Evolutionary conservation across 2,888 invertebrate species (phyloP).

Genomic region (Amblyteles armatorius): DNA sequence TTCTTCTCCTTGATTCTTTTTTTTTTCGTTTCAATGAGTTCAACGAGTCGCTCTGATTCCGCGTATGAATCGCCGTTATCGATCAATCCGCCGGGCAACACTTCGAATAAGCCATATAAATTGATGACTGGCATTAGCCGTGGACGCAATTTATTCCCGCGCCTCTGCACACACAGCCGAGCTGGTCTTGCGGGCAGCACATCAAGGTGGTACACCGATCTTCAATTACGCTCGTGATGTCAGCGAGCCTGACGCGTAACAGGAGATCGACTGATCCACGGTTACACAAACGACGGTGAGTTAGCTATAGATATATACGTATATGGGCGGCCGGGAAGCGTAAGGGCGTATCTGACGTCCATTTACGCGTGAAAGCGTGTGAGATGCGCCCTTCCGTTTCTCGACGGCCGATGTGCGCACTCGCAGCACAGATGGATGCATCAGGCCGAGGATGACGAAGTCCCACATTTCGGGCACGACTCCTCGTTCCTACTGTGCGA

Average conservation of each 20-base stretch:
- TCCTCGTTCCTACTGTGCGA: neutral
- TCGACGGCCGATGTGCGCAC: neutral
- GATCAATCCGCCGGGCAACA: conserved; percentile 1
- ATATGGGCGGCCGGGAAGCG: neutral
- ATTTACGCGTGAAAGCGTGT: neutral
- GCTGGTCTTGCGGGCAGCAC: neutral
- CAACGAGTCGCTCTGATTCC: neutral
- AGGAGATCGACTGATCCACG: conserved; percentile 19
- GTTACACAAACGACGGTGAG: neutral
- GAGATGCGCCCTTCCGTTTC: neutral
- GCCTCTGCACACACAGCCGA: neutral
- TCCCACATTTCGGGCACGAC: conserved; percentile 20
- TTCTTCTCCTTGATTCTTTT: neutral
- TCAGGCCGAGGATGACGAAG: conserved; percentile 1
- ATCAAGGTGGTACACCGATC: conserved; percentile 36
- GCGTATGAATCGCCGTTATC: conserved; percentile 19
- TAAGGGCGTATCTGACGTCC: neutral
- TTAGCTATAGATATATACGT: neutral
- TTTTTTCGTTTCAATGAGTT: neutral
- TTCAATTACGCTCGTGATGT: conserved; percentile 52
- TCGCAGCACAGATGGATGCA: neutral
- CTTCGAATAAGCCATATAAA: conserved; percentile 2
- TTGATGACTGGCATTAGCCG: conserved; percentile 22
- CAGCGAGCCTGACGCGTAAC: conserved; percentile 33
- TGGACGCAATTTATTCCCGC: conserved; percentile 1